Conservation (phyloP, 2,113 vertebrate species). For the Arenaria interpres region DNA sequence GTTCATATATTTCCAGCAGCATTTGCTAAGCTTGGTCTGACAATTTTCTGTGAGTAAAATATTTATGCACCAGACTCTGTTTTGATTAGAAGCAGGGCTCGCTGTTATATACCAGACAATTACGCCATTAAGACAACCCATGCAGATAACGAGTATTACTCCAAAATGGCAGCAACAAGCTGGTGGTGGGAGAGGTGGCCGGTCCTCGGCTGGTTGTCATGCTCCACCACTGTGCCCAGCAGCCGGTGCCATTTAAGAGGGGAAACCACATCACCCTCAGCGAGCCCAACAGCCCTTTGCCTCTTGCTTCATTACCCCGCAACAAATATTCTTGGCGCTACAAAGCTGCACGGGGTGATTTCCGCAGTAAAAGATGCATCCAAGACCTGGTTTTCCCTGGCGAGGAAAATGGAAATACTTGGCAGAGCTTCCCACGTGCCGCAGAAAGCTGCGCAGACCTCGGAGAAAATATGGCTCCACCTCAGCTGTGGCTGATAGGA, state of each 20-base stretch:
- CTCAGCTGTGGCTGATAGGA: not conserved
- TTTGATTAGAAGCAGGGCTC: not conserved
- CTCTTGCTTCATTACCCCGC: not conserved
- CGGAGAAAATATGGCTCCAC: not conserved
- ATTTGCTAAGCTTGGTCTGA: not conserved
- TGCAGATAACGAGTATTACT: not conserved
- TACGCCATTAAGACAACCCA: not conserved
- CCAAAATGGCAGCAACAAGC: not conserved
- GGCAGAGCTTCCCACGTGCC: not conserved
- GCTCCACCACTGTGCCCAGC: not conserved
- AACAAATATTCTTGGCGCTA: not conserved
- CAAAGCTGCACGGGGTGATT: not conserved
- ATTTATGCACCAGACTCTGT: not conserved
- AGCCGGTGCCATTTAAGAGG: not conserved
- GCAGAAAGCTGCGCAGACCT: not conserved
- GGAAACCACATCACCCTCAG: fast-evolving
- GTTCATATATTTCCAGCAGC: not conserved
- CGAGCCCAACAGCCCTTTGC: not conserved
- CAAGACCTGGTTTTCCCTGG: not conserved
- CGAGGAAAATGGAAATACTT: not conserved
- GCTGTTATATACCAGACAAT: not conserved
- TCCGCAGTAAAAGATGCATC: not conserved
- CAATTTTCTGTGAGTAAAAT: not conserved
- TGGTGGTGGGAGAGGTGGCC: not conserved
- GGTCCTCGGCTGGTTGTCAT: not conserved